These are phyloP conservation scores for Oreotrochilus melanogaster DNA, from an alignment of 2,113 vertebrate genomes.

Conservation along the genomic window DNA sequence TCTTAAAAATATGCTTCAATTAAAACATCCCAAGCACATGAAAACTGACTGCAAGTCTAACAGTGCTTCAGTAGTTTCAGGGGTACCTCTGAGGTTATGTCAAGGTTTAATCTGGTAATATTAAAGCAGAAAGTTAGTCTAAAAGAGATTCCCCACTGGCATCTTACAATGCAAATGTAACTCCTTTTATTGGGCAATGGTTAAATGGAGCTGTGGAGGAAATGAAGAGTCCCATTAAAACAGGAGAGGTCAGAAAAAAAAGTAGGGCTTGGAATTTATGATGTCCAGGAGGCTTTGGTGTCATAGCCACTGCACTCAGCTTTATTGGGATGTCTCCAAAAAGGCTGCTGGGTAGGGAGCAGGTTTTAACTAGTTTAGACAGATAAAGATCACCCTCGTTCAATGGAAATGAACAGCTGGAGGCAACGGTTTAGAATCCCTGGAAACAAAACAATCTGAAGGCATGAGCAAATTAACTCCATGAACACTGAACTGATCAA, in stretches of 20 bases:
- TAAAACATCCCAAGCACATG: neutral
- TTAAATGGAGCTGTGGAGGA: constrained; percentile 26
- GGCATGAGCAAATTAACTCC: constrained; percentile 68
- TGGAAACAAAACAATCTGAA: constrained; percentile 63
- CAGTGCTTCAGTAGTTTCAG: neutral
- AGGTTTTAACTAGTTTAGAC: constrained; percentile 75
- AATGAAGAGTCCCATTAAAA: constrained; percentile 31
- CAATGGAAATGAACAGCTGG: constrained; percentile 79
- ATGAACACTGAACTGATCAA: constrained; percentile 46
- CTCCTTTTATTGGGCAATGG: neutral
- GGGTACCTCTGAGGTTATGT: neutral
- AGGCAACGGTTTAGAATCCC: constrained; percentile 67
- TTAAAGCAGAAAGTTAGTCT: neutral
- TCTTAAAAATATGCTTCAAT: neutral
- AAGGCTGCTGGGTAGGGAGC: constrained; percentile 58
- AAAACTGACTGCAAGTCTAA: neutral
- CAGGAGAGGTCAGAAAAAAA: constrained; percentile 17
- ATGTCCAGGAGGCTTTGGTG: constrained; percentile 61
- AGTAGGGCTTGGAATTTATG: constrained; percentile 58
- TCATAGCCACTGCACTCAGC: constrained; percentile 23
- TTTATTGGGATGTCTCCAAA: constrained; percentile 63
- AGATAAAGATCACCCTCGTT: constrained; percentile 78
- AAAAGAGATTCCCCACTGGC: neutral
- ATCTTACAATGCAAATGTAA: neutral
- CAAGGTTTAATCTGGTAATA: neutral